These are phyloP conservation scores for Hecatera dysodea DNA, from an alignment of 2,888 invertebrate genomes.

Conservation along the genomic window DNA sequence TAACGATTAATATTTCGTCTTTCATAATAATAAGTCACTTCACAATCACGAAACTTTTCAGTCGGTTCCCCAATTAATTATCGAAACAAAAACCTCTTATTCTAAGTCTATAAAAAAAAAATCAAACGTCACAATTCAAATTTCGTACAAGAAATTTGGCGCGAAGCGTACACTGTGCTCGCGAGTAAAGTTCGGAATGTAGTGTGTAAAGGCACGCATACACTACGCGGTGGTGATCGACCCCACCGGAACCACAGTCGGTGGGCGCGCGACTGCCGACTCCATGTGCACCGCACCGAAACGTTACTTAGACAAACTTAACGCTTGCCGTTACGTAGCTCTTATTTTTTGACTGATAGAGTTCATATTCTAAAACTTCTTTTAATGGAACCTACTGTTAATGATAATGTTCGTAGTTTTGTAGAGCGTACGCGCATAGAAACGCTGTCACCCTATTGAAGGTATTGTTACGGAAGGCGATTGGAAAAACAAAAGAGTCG, in stretches of 20 bases:
- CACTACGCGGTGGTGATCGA: constrained; percentile 86
- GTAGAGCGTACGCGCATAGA: constrained; percentile 87
- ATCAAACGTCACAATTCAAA: constrained; percentile 65
- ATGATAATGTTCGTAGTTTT: constrained; percentile 85
- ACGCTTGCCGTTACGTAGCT: constrained; percentile 55
- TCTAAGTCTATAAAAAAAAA: constrained; percentile 46
- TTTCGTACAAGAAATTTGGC: constrained; percentile 74
- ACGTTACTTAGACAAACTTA: constrained; percentile 79
- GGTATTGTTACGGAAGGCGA: constrained; percentile 81
- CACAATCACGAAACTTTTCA: constrained; percentile 45
- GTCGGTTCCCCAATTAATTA: constrained; percentile 9
- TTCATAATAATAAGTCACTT: constrained; percentile 55
- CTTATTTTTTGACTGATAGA: constrained; percentile 49
- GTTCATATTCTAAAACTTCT: constrained; percentile 59
- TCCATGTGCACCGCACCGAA: constrained; percentile 89
- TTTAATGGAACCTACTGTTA: constrained; percentile 67
- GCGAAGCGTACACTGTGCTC: constrained; percentile 78
- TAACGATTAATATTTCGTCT: constrained; percentile 32
- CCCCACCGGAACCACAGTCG: constrained; percentile 91
- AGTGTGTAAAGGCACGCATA: constrained; percentile 81
- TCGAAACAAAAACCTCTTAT: constrained; percentile 37
- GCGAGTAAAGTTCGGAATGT: constrained; percentile 78
- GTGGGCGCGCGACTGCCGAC: constrained; percentile 88
- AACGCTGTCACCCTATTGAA: constrained; percentile 83
- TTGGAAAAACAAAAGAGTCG: constrained; percentile 79